These are phyloP conservation scores for Epinotia brunnichana DNA, from an alignment of 2,888 invertebrate genomes.

Conservation along the genomic window DNA sequence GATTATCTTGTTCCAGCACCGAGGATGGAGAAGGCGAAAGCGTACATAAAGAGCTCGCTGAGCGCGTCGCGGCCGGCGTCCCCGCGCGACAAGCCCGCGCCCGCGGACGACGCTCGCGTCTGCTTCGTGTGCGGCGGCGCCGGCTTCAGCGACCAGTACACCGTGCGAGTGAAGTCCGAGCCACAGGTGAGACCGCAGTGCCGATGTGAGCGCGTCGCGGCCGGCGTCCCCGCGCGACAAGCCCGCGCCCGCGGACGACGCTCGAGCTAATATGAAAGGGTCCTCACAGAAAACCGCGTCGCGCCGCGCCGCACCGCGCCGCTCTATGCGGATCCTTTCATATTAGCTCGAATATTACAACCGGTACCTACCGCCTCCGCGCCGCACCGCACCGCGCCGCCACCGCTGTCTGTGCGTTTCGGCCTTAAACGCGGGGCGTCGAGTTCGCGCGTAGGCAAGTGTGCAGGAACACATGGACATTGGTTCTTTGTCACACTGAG, in stretches of 20 bases:
- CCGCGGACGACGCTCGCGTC: constrained; percentile 80
- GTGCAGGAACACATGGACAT: too few relatives aligned
- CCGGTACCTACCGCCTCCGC: too few relatives aligned
- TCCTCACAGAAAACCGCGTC: too few relatives aligned
- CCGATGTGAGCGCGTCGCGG: constrained; percentile 62
- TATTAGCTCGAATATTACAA: too few relatives aligned
- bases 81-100: constrained; percentile 73
- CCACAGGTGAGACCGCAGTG: constrained; percentile 62
- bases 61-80: constrained; percentile 82
- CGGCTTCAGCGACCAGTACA: constrained; percentile 87
- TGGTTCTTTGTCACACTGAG: too few relatives aligned
- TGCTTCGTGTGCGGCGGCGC: constrained; percentile 89
- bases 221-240: constrained; percentile 79
- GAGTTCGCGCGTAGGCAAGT: too few relatives aligned
- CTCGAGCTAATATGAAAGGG: constrained; percentile 47
- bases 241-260: constrained; percentile 75
- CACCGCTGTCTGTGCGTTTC: too few relatives aligned
- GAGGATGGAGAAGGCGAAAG: constrained; percentile 87
- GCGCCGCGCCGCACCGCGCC: too few relatives aligned
- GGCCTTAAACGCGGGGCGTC: too few relatives aligned
- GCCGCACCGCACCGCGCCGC: too few relatives aligned
- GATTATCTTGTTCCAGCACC: constrained; percentile 50
- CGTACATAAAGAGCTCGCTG: constrained; percentile 88
- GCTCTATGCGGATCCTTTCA: too few relatives aligned
- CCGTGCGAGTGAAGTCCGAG: constrained; percentile 84